These are phyloP conservation scores for Embidobia sp. DNA, from an alignment of 2,888 invertebrate genomes.

Conservation along the genomic window DNA sequence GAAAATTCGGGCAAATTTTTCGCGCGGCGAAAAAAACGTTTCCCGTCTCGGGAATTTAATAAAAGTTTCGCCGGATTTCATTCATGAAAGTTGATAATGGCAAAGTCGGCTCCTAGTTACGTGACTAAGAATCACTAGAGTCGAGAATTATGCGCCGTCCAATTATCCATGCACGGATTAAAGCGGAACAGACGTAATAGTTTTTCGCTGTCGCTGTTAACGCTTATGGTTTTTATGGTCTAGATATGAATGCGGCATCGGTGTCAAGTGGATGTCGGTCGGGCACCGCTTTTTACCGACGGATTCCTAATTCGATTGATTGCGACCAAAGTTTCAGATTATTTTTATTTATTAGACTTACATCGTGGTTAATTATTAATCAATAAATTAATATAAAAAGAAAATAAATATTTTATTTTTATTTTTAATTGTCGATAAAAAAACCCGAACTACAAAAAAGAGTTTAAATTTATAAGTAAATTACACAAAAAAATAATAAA, in stretches of 20 bases:
- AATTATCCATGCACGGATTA: slow-evolving; percentile 43
- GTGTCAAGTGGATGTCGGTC: no score
- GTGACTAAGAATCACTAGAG: slow-evolving; percentile 49
- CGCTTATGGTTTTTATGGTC: slow-evolving; percentile 17
- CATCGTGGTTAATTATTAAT: no score
- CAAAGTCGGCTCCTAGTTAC: slow-evolving; percentile 23
- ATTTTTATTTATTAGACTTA: no score
- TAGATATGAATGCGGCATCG: slow-evolving; percentile 6
- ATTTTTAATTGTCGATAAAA: no score
- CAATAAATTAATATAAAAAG: no score
- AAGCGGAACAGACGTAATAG: slow-evolving; percentile 24
- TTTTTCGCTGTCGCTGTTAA: slow-evolving; percentile 13
- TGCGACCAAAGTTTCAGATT: no score
- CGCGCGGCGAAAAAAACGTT: neutral
- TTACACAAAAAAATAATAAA: no score
- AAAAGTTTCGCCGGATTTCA: slow-evolving; percentile 18
- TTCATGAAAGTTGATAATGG: slow-evolving; percentile 24
- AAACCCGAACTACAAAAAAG: no score
- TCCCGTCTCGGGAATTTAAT: slow-evolving; percentile 24
- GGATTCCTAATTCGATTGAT: no score
- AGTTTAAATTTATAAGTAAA: no score
- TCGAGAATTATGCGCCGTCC: slow-evolving; percentile 29
- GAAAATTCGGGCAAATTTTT: neutral
- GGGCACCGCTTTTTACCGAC: no score
- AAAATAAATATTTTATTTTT: no score